Percentiles rank a stretch among this genome's conserved stretches.
Conservation (phyloP, 2,888 invertebrate species). For the Cremastinae sp. region DNA sequence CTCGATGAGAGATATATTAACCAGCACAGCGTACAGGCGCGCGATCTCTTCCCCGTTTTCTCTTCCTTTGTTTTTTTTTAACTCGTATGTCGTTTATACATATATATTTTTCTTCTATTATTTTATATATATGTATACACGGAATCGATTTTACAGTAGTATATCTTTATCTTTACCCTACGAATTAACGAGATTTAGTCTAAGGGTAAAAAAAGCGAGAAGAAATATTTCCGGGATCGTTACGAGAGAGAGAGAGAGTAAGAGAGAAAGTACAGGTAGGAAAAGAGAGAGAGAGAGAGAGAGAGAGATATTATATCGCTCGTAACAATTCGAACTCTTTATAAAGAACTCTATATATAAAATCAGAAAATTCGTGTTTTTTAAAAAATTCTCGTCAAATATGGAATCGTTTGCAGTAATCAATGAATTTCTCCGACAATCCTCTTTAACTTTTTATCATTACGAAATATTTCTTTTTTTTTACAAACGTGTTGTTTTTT, state of each 20-base stretch:
- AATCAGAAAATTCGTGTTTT: too few species aligned
- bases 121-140: too few species aligned
- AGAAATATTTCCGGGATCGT: conserved; percentile 50
- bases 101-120: too few species aligned
- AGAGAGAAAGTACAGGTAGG: conserved; percentile 63
- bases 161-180: conserved; percentile 46
- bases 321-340: too few species aligned
- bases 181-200: conserved; percentile 50
- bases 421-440: too few species aligned
- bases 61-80: conserved; percentile 10
- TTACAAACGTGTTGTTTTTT: too few species aligned
- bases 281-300: conserved; percentile 12
- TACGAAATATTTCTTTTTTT: too few species aligned
- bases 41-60: conserved; percentile 23
- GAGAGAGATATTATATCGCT: conserved; percentile 15
- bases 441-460: too few species aligned
- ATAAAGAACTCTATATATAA: too few species aligned
- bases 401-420: too few species aligned
- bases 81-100: not conserved
- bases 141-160: too few species aligned
- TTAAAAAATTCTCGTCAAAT: too few species aligned
- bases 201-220: conserved; percentile 59
- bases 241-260: conserved; percentile 55
- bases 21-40: conserved; percentile 36
- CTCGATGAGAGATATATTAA: conserved; percentile 37